Evolutionary conservation across 1,140 invertebrate genomes (phyloP), one percentile per base, ranked within the genome.

Genomic region (Adelges cooleyi): DNA sequence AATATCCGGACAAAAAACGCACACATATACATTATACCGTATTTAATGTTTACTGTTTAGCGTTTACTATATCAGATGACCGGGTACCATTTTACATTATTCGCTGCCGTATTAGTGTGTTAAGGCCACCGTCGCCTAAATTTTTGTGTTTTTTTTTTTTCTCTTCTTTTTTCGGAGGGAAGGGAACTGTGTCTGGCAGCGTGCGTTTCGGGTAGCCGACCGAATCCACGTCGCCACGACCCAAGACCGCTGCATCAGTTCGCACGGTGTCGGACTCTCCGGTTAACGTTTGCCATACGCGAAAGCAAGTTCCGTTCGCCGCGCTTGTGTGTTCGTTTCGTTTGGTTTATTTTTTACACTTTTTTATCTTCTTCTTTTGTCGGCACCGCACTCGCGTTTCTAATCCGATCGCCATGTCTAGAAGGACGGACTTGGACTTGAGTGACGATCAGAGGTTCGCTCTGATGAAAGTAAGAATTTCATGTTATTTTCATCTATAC

Each of bases 401-500:
- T 20, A 18, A 3, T 17, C 3, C 6, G 20, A 27, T 5, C 9
- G 27, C 20, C 51, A 67, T 67, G 66, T 48, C 66, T 1, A 53
- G 53, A 48, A 59, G 46, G 44, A 56, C 40, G 22, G 65, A 68
- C 49, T 65, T 68, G 33, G 67, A 69, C 36, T 33, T 69, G 11
- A 36, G 46, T 17, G 69, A 70, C 40, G 69, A 70, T 15, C 66
- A 69, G 36, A 44, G 68, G 29, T 69, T 70, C 38, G 69, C 69
- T 13, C 46, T 70, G n/a, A 70, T 70, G 68, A 70, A 70, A 66
- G 69, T 70, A 69, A 44, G 22, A 1, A 2, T 27, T 50, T n/a
- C 29, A 6, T 33, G 11, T n/a, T n/a, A n/a, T n/a, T n/a, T n/a
- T n/a, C n/a, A n/a, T n/a, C n/a, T n/a, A n/a, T n/a, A n/a, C n/a